Percentiles rank a stretch among this genome's conserved stretches.
phyloP scores from a whole-genome alignment of 2,113 vertebrate species.

The Phainopepla nitens region DNA sequence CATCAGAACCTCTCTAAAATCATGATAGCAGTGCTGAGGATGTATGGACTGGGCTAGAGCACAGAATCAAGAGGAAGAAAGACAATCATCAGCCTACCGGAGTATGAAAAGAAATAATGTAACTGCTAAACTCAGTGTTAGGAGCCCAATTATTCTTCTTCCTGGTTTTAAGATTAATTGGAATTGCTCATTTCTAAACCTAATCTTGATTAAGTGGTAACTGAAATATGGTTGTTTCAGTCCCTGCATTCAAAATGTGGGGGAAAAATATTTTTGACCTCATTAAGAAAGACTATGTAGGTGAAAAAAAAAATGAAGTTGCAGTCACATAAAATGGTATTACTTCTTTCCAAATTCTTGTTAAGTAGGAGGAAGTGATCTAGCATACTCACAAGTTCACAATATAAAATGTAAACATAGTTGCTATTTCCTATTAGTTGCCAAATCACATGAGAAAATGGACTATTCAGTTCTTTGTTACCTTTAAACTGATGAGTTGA shows the following conservation, averaged over 20 bases:
- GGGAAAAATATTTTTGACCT: constrained; percentile 31
- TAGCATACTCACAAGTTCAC: neutral
- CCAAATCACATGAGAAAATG: neutral
- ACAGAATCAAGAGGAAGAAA: neutral
- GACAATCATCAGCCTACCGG: neutral
- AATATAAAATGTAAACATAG: neutral
- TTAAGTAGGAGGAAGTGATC: neutral
- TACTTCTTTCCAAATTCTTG: neutral
- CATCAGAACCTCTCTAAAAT: neutral
- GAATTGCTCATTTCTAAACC: neutral
- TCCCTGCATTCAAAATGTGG: neutral
- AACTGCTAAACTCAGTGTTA: neutral
- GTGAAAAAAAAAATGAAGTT: neutral
- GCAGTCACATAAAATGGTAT: neutral
- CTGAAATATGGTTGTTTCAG: neutral
- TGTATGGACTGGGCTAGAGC: neutral
- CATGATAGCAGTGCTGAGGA: neutral
- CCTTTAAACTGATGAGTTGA: neutral
- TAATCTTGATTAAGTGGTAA: neutral
- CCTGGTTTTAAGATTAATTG: constrained; percentile 6
- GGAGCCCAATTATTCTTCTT: neutral
- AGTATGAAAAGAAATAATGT: neutral
- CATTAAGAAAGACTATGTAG: constrained; percentile 5
- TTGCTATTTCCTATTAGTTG: neutral
- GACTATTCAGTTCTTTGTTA: neutral